Conservation (phyloP, 2,113 vertebrate species). For the Seriola rivoliana region DNA sequence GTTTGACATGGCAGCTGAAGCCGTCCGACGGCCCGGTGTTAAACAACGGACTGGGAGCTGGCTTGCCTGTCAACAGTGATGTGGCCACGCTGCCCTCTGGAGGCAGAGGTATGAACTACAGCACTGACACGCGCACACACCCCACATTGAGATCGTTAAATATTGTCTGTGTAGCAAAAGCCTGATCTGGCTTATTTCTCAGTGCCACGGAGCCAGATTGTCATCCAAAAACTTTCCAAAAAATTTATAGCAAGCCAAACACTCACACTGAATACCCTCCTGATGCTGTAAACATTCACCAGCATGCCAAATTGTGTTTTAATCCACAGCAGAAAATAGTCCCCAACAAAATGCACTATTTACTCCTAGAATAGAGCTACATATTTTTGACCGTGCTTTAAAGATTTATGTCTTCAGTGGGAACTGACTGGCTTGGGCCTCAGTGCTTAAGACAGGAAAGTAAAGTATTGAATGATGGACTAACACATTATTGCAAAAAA, state of each 20-base stretch:
- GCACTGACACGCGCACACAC: background rate
- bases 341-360: background rate
- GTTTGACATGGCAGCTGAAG: slow-evolving; percentile 97
- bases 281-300: background rate
- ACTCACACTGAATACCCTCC: background rate
- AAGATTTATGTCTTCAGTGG: slow-evolving; percentile 3
- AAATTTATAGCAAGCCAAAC: slow-evolving; percentile 10
- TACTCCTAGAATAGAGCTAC: background rate
- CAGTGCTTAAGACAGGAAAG: slow-evolving; percentile 1
- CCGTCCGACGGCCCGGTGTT: slow-evolving; percentile 94
- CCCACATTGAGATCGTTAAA: slow-evolving; percentile 1
- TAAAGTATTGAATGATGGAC: slow-evolving; percentile 35
- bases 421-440: slow-evolving; percentile 4
- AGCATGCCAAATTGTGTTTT: slow-evolving; percentile 9
- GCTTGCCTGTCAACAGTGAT: slow-evolving; percentile 90
- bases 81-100: slow-evolving; percentile 93
- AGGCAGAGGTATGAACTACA: slow-evolving; percentile 92
- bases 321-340: slow-evolving; percentile 30
- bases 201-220: background rate
- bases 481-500: slow-evolving; percentile 4
- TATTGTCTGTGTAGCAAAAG: background rate
- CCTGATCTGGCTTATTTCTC: slow-evolving; percentile 5
- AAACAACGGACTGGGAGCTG: slow-evolving; percentile 93
- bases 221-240: background rate
- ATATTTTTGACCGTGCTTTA: slow-evolving; percentile 16